Percentiles rank a stretch among this genome's conserved stretches.
phyloP scores from a whole-genome alignment of 2,888 invertebrate species.

The Andrena haemorrhoa region DNA sequence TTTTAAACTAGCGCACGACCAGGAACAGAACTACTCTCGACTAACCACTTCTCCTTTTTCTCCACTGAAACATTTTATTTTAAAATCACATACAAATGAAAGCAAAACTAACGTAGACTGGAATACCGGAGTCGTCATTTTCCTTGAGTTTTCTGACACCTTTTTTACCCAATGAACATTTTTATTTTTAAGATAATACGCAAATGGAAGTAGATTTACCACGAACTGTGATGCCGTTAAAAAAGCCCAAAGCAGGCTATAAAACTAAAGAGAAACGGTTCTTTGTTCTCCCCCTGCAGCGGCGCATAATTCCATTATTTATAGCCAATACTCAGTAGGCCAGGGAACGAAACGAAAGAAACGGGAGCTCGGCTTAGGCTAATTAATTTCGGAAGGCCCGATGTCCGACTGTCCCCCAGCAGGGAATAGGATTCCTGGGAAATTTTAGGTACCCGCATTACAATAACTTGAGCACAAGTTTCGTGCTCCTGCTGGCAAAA shows the following conservation, averaged over 20 bases:
- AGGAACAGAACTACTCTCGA: neutral
- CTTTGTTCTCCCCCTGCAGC: conserved; percentile 69
- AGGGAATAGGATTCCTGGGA: conserved; percentile 61
- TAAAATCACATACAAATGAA: conserved; percentile 47
- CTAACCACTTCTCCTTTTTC: neutral
- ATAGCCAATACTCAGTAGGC: conserved; percentile 74
- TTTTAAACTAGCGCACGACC: neutral
- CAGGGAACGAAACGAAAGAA: conserved; percentile 66
- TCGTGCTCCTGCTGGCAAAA: neutral
- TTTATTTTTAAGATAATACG: conserved; percentile 41
- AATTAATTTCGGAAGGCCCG: conserved; percentile 76
- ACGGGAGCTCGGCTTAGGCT: conserved; percentile 72
- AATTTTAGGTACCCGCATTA: conserved; percentile 39
- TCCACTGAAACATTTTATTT: conserved; percentile 37
- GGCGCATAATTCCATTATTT: conserved; percentile 80
- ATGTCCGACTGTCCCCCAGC: conserved; percentile 28
- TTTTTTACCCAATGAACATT: conserved; percentile 24
- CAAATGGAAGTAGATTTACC: conserved; percentile 45
- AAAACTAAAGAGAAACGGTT: conserved; percentile 63
- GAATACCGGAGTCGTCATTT: neutral
- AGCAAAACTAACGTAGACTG: conserved; percentile 23
- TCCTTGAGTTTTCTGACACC: too few relatives aligned
- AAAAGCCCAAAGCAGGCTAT: conserved; percentile 41
- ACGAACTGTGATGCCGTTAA: conserved; percentile 1
- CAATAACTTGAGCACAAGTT: neutral